Conservation (phyloP, 2,888 invertebrate species). For the Diloba caeruleocephala region DNA sequence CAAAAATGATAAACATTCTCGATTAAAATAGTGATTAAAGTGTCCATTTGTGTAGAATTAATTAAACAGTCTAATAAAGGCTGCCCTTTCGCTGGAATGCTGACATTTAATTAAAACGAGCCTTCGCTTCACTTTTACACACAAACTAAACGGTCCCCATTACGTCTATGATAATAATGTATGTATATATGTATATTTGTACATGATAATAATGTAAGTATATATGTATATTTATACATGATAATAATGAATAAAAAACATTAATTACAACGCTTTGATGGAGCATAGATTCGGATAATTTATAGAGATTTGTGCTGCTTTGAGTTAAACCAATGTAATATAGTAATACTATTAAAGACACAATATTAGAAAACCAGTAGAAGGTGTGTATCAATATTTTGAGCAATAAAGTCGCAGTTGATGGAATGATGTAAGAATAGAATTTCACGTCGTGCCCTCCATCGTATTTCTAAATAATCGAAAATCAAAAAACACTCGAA, state of each 20-base stretch:
- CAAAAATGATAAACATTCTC: constrained; percentile 61
- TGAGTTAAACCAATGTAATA: background rate
- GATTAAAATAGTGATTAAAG: constrained; percentile 61
- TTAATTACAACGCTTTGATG: constrained; percentile 6
- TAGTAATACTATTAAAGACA: too few species aligned
- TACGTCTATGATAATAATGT: constrained; percentile 62
- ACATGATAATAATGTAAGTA: constrained; percentile 14
- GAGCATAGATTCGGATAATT: constrained; percentile 4
- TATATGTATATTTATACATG: constrained; percentile 17
- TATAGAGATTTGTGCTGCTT: background rate
- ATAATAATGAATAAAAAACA: constrained; percentile 10
- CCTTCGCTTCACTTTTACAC: constrained; percentile 57
- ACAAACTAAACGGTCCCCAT: constrained; percentile 68
- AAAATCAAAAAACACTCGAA: too few species aligned
- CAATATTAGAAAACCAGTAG: too few species aligned
- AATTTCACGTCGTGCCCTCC: constrained; percentile 6
- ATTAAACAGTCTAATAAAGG: constrained; percentile 68
- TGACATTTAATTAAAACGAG: constrained; percentile 81
- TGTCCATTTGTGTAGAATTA: constrained; percentile 57
- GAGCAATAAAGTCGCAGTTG: too few species aligned
- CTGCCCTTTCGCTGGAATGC: constrained; percentile 78
- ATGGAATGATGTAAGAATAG: background rate
- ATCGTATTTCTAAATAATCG: constrained; percentile 40
- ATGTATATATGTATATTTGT: constrained; percentile 24
- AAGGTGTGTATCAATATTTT: too few species aligned